A percentile compares a stretch with the other conserved stretches of the same genome.
Evolutionary conservation across 2,113 vertebrate genomes (phyloP).

Genomic region (Calidris pygmaea): DNA sequence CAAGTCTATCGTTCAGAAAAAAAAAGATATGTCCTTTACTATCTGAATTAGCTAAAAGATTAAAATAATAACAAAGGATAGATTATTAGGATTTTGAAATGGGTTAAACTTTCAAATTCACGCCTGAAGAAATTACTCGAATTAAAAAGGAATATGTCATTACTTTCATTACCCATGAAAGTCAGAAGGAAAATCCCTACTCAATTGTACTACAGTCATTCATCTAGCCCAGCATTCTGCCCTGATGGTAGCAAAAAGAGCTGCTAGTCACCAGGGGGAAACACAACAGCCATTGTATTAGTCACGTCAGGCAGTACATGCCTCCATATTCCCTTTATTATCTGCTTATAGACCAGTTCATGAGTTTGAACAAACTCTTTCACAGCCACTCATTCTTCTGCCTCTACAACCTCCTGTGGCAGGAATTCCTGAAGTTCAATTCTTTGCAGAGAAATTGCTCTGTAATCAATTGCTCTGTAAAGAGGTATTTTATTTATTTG

Average conservation of each 20-base stretch:
- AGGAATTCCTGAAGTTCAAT: not conserved
- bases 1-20: not conserved
- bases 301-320: rapidly evolving
- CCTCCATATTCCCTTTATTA: not conserved
- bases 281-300: not conserved
- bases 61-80: not conserved
- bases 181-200: not conserved
- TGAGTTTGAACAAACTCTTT: not conserved
- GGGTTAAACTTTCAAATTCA: not conserved
- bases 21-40: not conserved
- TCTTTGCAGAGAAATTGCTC: too few species aligned
- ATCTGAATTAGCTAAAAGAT: not conserved
- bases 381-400: not conserved
- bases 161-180: not conserved
- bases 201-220: not conserved
- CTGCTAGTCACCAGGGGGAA: not conserved
- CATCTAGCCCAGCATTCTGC: not conserved
- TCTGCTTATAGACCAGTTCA: not conserved
- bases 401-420: not conserved
- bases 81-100: not conserved
- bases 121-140: not conserved
- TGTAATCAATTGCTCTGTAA: not conserved
- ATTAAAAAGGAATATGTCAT: not conserved
- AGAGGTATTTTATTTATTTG: not conserved
- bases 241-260: not conserved